Evolutionary conservation across 2,797 vertebrate species (phyloP), one percentile per base, ranked within the genome.

Genomic region (Cossypha caffra): DNA sequence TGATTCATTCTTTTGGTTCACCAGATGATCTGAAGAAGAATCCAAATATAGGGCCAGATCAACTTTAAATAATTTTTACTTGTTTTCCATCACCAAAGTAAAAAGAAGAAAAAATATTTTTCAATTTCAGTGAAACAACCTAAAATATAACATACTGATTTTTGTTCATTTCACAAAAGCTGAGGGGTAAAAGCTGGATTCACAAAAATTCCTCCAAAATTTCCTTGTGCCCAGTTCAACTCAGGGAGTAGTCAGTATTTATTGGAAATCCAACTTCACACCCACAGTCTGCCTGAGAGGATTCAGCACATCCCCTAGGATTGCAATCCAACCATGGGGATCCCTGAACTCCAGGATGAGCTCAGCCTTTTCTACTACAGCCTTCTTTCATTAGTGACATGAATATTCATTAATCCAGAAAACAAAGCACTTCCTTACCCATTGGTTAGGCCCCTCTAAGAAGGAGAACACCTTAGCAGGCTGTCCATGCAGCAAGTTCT

Each of bases 331-430:
- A 6, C 25, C 59, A 40, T 0, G 4, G 63, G 16, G 35, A n/a
- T 25, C 23, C 0, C 1, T 21, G 4, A 40, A 21, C 42, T 54
- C 28, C 25, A 58, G 43, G 23, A 62, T 62, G 55, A 87, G 51
- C n/a, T 85, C 51, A 79, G 26, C 9, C 47, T 69, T 69, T 93
- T 81, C 51, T 82, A 35, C 25, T 79, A 15, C 59, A 52, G 45
- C 45, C 2, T 9, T 54, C 71, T 89, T 71, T 89, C 10, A 16
- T n/a, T 75, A 28, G 20, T 50, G 47, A 72, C 25, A 72, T 50
- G 52, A 77, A 71, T 59, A 81, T 51, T 57, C 25, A 61, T 19
- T 88, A 77, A 59, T 83, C 11, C 45, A 82, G 59, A 86, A 91
- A 85, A 72, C 5, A 7, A 73, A 86, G 42, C 28, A 28, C 21